Conservation (phyloP, 2,888 invertebrate genomes). For the Lasiommata megera region DNA sequence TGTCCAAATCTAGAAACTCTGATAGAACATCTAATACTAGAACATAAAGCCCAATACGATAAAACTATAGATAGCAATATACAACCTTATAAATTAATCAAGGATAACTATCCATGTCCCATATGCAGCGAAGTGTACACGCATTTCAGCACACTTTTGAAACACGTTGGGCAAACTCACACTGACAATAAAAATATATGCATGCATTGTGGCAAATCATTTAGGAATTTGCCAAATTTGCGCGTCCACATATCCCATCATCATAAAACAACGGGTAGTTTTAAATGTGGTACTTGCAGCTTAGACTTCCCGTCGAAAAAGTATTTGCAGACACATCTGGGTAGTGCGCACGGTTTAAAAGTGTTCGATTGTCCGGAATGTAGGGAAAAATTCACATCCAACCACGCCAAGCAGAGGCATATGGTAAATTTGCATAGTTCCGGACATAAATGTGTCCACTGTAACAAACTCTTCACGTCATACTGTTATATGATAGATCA, state of each 20-base stretch:
- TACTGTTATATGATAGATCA: slow-evolving; percentile 61
- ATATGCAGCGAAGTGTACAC: slow-evolving; percentile 48
- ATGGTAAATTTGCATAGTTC: slow-evolving; percentile 49
- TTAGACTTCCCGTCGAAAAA: slow-evolving; percentile 44
- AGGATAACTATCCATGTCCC: slow-evolving; percentile 56
- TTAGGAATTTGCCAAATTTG: slow-evolving; percentile 54
- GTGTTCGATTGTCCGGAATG: slow-evolving; percentile 52
- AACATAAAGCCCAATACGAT: slow-evolving; percentile 49
- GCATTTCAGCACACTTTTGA: slow-evolving; percentile 56
- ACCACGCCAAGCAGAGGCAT: slow-evolving; percentile 55
- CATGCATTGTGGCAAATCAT: slow-evolving; percentile 55
- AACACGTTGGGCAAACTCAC: slow-evolving; percentile 54
- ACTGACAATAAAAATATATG: slow-evolving; percentile 58
- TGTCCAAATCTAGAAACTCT: slow-evolving; percentile 44
- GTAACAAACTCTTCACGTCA: slow-evolving; percentile 54
- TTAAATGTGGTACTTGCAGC: slow-evolving; percentile 50
- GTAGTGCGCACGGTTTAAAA: slow-evolving; percentile 51
- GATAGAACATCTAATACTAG: slow-evolving; percentile 48
- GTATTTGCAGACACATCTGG: slow-evolving; percentile 50
- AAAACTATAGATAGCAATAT: slow-evolving; percentile 46
- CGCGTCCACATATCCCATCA: slow-evolving; percentile 51
- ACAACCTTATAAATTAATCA: slow-evolving; percentile 50
- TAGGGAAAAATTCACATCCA: slow-evolving; percentile 53
- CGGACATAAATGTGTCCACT: slow-evolving; percentile 57
- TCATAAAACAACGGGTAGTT: slow-evolving; percentile 44